These are phyloP conservation scores for Ophion ellenae DNA, from an alignment of 2,888 invertebrate genomes.

Conservation along the genomic window DNA sequence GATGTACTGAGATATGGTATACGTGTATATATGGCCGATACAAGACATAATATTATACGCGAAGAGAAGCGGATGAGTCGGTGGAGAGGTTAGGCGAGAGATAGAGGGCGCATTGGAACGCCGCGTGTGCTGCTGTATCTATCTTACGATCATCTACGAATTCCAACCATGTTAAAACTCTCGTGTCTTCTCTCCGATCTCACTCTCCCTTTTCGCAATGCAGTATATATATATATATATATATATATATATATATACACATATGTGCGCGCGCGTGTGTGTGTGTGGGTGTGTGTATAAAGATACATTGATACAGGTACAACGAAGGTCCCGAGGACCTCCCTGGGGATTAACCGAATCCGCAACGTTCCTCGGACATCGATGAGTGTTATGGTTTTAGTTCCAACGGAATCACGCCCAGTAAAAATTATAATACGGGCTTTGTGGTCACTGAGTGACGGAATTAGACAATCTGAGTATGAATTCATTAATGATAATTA, in stretches of 20 bases:
- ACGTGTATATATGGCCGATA: constrained; percentile 5
- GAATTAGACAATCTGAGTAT: no score
- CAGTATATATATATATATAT: no score
- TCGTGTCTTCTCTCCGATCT: constrained; percentile 16
- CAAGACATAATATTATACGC: constrained; percentile 55
- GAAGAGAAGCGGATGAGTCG: constrained; percentile 35
- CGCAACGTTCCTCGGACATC: background rate
- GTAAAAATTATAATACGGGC: no score
- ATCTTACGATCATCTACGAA: constrained; percentile 62
- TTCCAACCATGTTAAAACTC: constrained; percentile 57
- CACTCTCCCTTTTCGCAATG: constrained; percentile 39
- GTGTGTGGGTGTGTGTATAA: no score
- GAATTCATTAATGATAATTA: no score
- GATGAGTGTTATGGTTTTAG: no score
- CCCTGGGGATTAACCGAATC: constrained; percentile 7
- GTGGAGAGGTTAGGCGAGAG: constrained; percentile 47
- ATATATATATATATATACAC: no score
- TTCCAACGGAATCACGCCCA: no score
- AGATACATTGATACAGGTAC: no score
- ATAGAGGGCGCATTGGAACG: constrained; percentile 51
- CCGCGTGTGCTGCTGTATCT: constrained; percentile 50
- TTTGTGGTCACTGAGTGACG: no score
- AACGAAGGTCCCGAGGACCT: constrained; percentile 22
- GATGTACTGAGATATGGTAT: constrained; percentile 35
- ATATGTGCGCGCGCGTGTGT: no score